Evolutionary conservation across 1,140 invertebrate genomes (phyloP).

Genomic region (Pentalonia nigronervosa): DNA sequence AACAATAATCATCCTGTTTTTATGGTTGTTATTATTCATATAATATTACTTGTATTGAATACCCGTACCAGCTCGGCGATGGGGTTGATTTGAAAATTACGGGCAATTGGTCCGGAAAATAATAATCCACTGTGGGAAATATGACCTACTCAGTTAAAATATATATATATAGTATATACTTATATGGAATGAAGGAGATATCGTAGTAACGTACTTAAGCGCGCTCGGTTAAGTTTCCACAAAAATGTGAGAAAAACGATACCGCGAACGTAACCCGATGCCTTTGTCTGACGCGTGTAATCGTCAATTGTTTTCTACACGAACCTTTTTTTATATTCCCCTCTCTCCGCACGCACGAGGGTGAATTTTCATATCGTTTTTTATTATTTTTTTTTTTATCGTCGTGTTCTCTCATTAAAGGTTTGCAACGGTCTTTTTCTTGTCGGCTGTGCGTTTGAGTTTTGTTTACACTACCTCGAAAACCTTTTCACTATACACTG

Average conservation of each 20-base stretch:
- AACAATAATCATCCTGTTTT: neutral
- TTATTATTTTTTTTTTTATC: neutral
- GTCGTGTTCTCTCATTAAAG: neutral
- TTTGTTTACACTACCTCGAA: neutral
- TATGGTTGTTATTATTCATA: neutral
- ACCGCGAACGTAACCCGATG: constrained; percentile 44
- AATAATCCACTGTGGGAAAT: constrained; percentile 52
- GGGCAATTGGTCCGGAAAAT: neutral
- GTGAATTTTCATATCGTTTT: neutral
- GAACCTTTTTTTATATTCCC: neutral
- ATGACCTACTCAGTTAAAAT: neutral
- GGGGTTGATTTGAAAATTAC: constrained; percentile 4
- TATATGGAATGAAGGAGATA: neutral
- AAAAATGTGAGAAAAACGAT: constrained; percentile 57
- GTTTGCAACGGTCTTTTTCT: constrained; percentile 36
- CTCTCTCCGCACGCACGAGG: neutral
- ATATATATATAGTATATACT: neutral
- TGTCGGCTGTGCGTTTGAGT: neutral
- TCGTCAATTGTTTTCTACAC: constrained; percentile 48
- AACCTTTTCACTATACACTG: neutral
- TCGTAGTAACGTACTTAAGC: constrained; percentile 55
- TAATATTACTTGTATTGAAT: neutral
- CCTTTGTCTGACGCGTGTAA: constrained; percentile 49
- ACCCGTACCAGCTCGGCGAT: neutral
- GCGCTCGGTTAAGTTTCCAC: constrained; percentile 57